phyloP scores from a whole-genome alignment of 2,888 invertebrate genomes.

The Chloroclysta siterata region DNA sequence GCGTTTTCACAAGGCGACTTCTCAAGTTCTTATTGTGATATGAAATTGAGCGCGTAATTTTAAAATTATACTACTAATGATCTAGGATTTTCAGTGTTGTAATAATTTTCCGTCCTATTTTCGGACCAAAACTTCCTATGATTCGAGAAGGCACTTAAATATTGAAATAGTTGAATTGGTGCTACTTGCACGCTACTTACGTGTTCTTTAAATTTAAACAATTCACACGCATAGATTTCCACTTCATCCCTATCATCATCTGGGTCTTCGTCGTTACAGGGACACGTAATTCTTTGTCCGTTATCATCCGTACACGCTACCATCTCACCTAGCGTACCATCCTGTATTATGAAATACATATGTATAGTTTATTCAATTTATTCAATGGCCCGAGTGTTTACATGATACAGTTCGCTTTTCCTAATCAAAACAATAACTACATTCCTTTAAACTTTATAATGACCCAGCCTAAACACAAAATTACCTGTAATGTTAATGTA shows the following conservation, averaged over 20 bases:
- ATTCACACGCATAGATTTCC: constrained; percentile 9
- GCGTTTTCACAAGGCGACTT: background rate
- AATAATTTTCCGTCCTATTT: too few species aligned
- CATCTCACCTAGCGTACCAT: constrained; percentile 62
- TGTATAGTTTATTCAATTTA: background rate
- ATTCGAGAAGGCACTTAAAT: too few species aligned
- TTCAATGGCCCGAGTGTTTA: too few species aligned
- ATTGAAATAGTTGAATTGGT: background rate
- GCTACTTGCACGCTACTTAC: constrained; percentile 13
- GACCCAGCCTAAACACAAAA: too few species aligned
- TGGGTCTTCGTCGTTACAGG: constrained; percentile 32
- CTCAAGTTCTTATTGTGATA: background rate
- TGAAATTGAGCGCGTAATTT: constrained; percentile 14
- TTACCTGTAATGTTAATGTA: too few species aligned
- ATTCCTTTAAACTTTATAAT: background rate
- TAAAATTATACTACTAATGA: too few species aligned
- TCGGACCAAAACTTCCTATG: too few species aligned
- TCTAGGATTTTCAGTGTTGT: too few species aligned
- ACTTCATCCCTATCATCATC: constrained; percentile 31
- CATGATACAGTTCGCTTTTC: too few species aligned
- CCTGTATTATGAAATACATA: constrained; percentile 48
- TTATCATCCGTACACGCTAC: constrained; percentile 62
- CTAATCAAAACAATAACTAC: too few species aligned
- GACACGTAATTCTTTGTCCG: constrained; percentile 59
- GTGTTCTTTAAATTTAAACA: constrained; percentile 13